Evolutionary conservation across 1,140 invertebrate genomes (phyloP).

Genomic region (Drosophila mayri): DNA sequence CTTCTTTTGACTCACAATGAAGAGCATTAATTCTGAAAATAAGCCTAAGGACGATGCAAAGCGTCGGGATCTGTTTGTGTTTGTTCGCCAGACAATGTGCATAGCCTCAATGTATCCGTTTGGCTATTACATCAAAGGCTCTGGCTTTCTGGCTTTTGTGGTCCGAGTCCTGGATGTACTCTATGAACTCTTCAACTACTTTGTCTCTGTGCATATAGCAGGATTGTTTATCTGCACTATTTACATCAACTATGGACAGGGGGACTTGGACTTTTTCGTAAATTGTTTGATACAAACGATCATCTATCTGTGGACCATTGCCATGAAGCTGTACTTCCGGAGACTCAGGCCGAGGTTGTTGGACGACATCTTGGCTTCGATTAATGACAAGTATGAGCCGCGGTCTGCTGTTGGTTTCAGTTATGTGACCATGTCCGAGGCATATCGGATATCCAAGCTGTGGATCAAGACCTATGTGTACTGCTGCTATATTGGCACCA

Average conservation of each 20-base stretch:
- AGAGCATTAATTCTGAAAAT: conserved; percentile 2
- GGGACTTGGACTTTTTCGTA: conserved; percentile 74
- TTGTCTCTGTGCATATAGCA: conserved; percentile 64
- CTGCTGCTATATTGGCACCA: conserved; percentile 70
- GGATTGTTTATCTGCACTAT: conserved; percentile 67
- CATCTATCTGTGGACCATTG: conserved; percentile 76
- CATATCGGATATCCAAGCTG: conserved; percentile 47
- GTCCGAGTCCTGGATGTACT: conserved; percentile 29
- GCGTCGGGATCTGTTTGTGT: conserved; percentile 69
- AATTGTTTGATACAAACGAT: conserved; percentile 77
- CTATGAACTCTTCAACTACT: conserved; percentile 70
- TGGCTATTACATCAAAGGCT: conserved; percentile 12
- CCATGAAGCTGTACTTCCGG: conserved; percentile 77
- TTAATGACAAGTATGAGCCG: conserved; percentile 59
- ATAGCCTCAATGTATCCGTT: conserved; percentile 72
- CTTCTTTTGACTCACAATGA: not conserved
- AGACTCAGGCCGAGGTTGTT: conserved; percentile 52
- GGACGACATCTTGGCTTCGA: conserved; percentile 43
- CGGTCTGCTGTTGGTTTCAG: conserved; percentile 67
- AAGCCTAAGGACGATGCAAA: not conserved
- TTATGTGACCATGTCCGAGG: conserved; percentile 64
- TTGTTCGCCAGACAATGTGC: conserved; percentile 63
- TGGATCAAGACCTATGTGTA: conserved; percentile 75
- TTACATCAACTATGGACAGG: conserved; percentile 61
- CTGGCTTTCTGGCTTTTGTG: conserved; percentile 16